Evolutionary conservation across 2,113 vertebrate species (phyloP).

Genomic region (Galeopterus variegatus): DNA sequence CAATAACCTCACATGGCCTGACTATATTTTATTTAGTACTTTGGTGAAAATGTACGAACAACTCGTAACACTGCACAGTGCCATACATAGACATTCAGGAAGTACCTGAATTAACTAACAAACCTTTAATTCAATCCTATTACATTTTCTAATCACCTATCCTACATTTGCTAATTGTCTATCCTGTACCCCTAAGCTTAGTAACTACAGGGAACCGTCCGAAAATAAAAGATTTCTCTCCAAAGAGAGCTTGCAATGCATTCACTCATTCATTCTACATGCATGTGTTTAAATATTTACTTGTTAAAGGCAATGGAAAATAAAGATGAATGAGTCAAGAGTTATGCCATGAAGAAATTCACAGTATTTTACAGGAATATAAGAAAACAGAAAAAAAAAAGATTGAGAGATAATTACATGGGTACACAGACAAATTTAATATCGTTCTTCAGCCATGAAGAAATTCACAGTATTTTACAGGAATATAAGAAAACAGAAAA

Average conservation of each 20-base stretch:
- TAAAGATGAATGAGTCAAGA: background rate
- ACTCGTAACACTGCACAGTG: background rate
- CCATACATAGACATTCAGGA: background rate
- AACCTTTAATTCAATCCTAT: background rate
- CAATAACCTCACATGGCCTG: background rate
- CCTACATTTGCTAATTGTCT: background rate
- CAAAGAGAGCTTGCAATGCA: background rate
- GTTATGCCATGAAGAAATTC: background rate
- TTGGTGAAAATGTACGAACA: background rate
- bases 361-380: background rate
- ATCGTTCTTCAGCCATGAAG: background rate
- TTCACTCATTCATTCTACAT: background rate
- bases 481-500: background rate
- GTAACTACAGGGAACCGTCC: no score
- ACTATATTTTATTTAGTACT: background rate
- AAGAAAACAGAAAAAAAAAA: background rate
- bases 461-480: background rate
- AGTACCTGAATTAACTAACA: background rate
- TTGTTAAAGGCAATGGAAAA: background rate
- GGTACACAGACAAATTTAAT: background rate
- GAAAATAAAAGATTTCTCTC: background rate
- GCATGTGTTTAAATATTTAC: background rate
- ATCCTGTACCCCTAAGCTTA: background rate
- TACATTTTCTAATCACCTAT: background rate
- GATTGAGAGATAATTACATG: background rate